Percentiles rank a stretch among this genome's conserved stretches.
Evolutionary conservation across 1,140 invertebrate species (phyloP).

Genomic region (Philopotamus ludificatus): DNA sequence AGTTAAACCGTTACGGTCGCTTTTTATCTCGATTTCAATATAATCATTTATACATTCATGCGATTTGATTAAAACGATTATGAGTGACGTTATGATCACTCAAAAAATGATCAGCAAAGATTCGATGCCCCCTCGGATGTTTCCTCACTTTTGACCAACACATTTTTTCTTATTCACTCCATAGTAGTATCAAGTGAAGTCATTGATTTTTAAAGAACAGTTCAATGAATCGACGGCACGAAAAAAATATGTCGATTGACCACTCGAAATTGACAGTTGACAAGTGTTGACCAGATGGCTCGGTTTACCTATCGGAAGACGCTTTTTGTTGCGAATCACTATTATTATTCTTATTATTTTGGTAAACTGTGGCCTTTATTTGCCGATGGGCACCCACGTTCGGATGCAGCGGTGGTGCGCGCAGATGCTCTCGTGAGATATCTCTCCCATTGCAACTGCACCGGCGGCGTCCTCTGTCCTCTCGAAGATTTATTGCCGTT

Average conservation of each 20-base stretch:
- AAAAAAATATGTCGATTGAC: neutral
- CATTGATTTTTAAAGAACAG: constrained; percentile 12
- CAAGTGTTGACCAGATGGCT: neutral
- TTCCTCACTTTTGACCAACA: neutral
- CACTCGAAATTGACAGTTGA: neutral
- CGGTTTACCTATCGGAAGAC: neutral
- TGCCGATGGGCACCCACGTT: constrained; percentile 5
- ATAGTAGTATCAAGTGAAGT: constrained; percentile 15
- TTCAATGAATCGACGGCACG: constrained; percentile 2
- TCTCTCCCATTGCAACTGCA: constrained; percentile 4
- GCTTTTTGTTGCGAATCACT: too few species aligned
- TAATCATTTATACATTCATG: neutral
- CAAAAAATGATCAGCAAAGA: neutral
- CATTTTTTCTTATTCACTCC: neutral
- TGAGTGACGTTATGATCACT: neutral
- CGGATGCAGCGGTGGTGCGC: neutral
- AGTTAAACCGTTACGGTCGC: too few species aligned
- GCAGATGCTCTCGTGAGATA: constrained; percentile 13
- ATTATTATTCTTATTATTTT: too few species aligned
- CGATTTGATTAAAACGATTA: neutral
- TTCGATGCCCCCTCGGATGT: neutral
- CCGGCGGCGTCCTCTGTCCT: constrained; percentile 18
- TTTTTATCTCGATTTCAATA: neutral
- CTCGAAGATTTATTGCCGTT: constrained; percentile 20
- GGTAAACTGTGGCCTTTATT: too few species aligned